Evolutionary conservation across 2,797 vertebrate genomes (phyloP).

Genomic region (Chelmon rostratus): DNA sequence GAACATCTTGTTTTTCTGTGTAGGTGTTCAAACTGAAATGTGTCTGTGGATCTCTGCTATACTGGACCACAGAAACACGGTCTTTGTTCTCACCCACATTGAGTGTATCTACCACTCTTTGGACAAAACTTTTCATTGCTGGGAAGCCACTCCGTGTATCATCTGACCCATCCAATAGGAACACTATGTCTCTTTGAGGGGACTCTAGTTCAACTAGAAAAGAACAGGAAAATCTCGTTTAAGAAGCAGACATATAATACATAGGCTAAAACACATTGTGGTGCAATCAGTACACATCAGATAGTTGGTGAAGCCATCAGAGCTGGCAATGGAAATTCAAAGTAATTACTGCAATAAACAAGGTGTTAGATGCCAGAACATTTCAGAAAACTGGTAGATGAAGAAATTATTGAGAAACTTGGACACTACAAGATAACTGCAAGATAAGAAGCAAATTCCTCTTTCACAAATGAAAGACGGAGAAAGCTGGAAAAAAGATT

Average conservation of each 20-base stretch:
- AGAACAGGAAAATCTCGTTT: constrained; percentile 61
- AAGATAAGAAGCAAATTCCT: constrained; percentile 20
- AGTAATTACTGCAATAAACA: background rate
- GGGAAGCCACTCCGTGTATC: constrained; percentile 79
- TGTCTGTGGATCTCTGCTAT: constrained; percentile 86
- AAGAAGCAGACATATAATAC: constrained; percentile 38
- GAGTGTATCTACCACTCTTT: constrained; percentile 86
- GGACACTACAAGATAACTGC: constrained; percentile 8
- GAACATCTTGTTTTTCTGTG: constrained; percentile 87
- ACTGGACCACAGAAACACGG: constrained; percentile 91
- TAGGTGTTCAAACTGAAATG: constrained; percentile 90
- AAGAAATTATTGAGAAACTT: constrained; percentile 17
- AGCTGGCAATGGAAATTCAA: constrained; percentile 3
- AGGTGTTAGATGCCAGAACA: constrained; percentile 37
- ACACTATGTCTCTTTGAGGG: constrained; percentile 83
- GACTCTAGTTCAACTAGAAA: constrained; percentile 82
- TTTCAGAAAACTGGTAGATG: constrained; percentile 23
- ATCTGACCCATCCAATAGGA: constrained; percentile 85
- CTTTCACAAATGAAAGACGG: constrained; percentile 60
- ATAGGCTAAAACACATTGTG: constrained; percentile 3
- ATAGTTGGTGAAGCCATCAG: background rate
- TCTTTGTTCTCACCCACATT: constrained; percentile 89
- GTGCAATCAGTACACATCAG: constrained; percentile 13
- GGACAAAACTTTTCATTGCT: constrained; percentile 86
- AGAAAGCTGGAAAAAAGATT: constrained; percentile 19